Evolutionary conservation across 2,797 vertebrate genomes (phyloP), one percentile per base, ranked within the genome.

Genomic region (Sebastes steindachneri): DNA sequence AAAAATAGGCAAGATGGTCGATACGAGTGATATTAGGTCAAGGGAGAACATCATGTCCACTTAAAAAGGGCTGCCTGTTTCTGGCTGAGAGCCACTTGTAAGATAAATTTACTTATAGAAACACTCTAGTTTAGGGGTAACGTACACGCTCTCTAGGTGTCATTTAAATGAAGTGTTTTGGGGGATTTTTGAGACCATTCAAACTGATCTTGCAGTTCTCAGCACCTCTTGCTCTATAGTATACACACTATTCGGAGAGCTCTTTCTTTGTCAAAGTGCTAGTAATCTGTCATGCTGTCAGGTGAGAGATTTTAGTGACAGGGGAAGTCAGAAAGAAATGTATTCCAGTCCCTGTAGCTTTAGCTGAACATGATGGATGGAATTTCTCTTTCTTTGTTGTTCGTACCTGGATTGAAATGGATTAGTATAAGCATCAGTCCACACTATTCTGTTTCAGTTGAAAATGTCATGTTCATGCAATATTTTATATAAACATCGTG

Each of bases 11-110:
- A 54, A 74, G 71, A 82, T 51, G 75, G 83, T 90, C 66, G 37
- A 89, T 88, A 73, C 11, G 12, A 84, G 88, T 70, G 82, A 88
- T 89, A 82, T 80, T 71, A 77, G 86, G 80, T 87, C 82, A 88
- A 77, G 75, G 62, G 83, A 86, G 85, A 88, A 88, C 85, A 86
- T 82, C 68, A 57, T 88, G 84, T 85, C 83, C 84, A 83, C 78
- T 90, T 79, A 81, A 82, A 76, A 62, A 54, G 62, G 45, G 41
- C 69, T 60, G 72, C 72, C 77, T 82, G 79, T 87, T 86, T 77
- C 70, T 84, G 81, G 78, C 76, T 65, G 48, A 35, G 62, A 80
- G 82, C 81, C 86, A 84, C 70, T 55, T 64, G 65, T 51, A 2
- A 77, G 69, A 63, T 71, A 60, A 21, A 75, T 76, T 75, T 68